Base-by-base conservation (phyloP, 2,113 vertebrate species). In the Sterrhoptilus dennistouni region DNA sequence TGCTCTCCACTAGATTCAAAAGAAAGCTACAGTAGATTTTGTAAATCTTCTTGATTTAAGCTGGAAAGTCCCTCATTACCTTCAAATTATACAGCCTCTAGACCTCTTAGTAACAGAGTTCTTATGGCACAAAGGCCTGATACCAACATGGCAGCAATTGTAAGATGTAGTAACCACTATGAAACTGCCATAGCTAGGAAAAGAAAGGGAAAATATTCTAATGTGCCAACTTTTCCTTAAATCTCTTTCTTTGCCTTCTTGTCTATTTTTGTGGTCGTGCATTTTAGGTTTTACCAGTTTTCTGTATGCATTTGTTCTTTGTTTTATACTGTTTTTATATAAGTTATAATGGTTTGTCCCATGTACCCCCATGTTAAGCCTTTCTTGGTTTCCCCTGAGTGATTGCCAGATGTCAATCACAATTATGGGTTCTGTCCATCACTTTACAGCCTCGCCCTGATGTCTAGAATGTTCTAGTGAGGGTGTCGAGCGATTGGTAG, bases 61-160 rank as follows among this genome's bases (percentile, higher is more conserved):
- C 8, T 57, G 25, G 17, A 25, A 82, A 66, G 8, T 33, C 25
- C 5, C 16, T 70, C 24, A 35, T 25, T 87, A 12, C 9, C 29
- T 79, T 66, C 31, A 68, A 83, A 49, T 69, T 69, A 44, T 38
- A 44, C 13, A 14, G 9, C 13, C 74, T 28, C 11, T 38, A 72
- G 63, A 69, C 22, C 31, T 72, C 12, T 53, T 60, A 60, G 40
- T 65, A 54, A 60, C 7, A 60, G 49, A 60, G 12, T 2, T 35
- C 12, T 54, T 47, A 38, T 0, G 1, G 36, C 29, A 36, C 21
- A 70, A 36, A 45, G 14, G 50, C 15, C 54, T 52, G 24, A 22
- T 49, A 20, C 7, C 31, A 61, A 23, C 14, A 70, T 0, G 1
- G 11, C 14, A 80, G 36, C 2, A 5, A 36, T 20, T 77, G 4